A percentile compares a stretch with the other conserved stretches of the same genome.
Evolutionary conservation across 2,797 vertebrate species (phyloP).

Genomic region (Sarcophilus harrisii): DNA sequence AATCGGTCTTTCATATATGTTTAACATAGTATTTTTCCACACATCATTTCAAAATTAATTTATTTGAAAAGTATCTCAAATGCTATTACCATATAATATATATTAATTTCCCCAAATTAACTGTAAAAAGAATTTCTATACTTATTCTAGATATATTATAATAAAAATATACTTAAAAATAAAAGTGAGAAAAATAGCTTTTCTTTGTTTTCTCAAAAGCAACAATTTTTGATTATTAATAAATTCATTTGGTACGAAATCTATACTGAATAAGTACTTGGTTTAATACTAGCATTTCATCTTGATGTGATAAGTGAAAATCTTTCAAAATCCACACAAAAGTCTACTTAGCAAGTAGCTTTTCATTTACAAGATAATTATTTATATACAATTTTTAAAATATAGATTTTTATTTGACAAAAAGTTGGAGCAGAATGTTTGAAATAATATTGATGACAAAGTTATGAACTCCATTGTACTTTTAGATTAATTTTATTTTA

Average conservation of each 20-base stretch:
- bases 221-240: constrained; percentile 2
- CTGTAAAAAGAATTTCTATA: not conserved
- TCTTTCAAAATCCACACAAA: not conserved
- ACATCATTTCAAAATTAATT: not conserved
- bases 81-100: not conserved
- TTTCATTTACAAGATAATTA: constrained; percentile 32
- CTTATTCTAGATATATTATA: not conserved
- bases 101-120: not conserved
- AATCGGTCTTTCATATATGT: not conserved
- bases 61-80: not conserved
- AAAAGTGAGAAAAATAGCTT: not conserved
- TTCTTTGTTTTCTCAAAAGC: constrained; percentile 25
- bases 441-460: not conserved
- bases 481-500: not conserved
- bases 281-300: not conserved
- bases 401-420: not conserved
- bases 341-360: constrained; percentile 14
- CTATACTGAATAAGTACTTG: not conserved
- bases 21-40: not conserved
- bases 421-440: not conserved
- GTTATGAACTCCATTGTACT: not conserved
- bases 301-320: not conserved
- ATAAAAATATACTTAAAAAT: not conserved
- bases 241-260: not conserved
- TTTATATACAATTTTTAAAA: constrained; percentile 15